A percentile compares a stretch with the other conserved stretches of the same genome.
phyloP scores from a whole-genome alignment of 1,140 invertebrate genomes.

The Drosophila watanabei region DNA sequence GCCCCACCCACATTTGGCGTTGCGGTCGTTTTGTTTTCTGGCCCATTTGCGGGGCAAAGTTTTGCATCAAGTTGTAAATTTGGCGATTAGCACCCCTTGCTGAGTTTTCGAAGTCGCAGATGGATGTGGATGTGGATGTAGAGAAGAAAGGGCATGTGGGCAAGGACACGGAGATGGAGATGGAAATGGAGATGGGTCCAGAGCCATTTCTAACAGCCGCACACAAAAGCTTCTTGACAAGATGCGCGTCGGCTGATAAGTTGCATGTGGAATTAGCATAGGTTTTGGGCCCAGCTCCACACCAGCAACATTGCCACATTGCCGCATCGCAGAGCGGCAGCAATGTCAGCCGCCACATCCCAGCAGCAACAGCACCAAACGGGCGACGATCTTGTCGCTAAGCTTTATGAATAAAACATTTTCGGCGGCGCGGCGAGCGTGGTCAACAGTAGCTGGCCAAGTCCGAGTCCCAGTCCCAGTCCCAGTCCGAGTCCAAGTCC shows the following conservation, averaged over 20 bases:
- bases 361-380: slow-evolving; percentile 42
- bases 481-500: slow-evolving; percentile 10
- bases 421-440: slow-evolving; percentile 72
- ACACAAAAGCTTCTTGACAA: slow-evolving; percentile 64
- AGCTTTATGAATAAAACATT: slow-evolving; percentile 83
- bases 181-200: slow-evolving; percentile 24
- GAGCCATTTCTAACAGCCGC: slow-evolving; percentile 64
- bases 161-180: slow-evolving; percentile 7
- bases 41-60: slow-evolving; percentile 73
- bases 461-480: slow-evolving; percentile 19
- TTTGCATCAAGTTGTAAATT: slow-evolving; percentile 84
- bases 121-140: slow-evolving; percentile 22
- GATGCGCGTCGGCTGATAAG: slow-evolving; percentile 81
- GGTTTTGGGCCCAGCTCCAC: slow-evolving; percentile 39
- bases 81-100: slow-evolving; percentile 85
- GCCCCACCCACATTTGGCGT: slow-evolving; percentile 27
- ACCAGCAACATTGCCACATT: slow-evolving; percentile 11
- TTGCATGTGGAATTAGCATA: slow-evolving; percentile 77
- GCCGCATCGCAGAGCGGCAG: slow-evolving; percentile 9
- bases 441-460: slow-evolving; percentile 72
- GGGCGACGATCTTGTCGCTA: slow-evolving; percentile 79
- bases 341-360: slow-evolving; percentile 26
- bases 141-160: neutral
- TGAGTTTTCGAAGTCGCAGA: slow-evolving; percentile 55
- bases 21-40: slow-evolving; percentile 84